Base-by-base conservation (phyloP, 1,140 invertebrate genomes). In the Apolygus lucorum region DNA sequence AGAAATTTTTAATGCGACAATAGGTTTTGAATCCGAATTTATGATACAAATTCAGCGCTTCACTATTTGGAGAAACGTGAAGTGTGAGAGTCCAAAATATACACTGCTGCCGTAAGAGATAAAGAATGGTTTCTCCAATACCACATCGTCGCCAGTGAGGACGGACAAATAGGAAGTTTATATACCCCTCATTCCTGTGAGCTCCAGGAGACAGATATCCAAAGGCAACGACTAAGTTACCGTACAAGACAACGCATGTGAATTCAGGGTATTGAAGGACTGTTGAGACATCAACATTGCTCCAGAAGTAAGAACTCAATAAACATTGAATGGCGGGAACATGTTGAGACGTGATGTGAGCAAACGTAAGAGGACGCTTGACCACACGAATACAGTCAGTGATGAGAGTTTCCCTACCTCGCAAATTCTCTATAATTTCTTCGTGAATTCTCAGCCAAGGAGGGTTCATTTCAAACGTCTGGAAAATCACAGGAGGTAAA, bases 141-240 rank as follows among this genome's bases (percentile, higher is more conserved):
- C 54, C 54, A 22, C 54, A 17, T 59, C 54, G 11, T 59, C 54
- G 54, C 54, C 54, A 59, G 22, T 59, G 54, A 4, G 54, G 54
- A 14, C 54, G 54, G 8, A 59, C 54, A 59, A 59, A 59, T 21
- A 59, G 22, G 22, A 17, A 59, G 22, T 59, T 59, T 59, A 59
- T 59, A 24, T 59, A 59, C 13, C 54, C 54, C 22, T 59, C 54
- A 22, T 59, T 59, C 22, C 22, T 11, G 22, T 59, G 54, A 59
- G 54, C 22, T 59, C 54, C 54, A 14, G 54, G 54, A 21, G 54
- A 14, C 22, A 59, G 11, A 22, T 17, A 59, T 4, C 54, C 54
- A 59, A 59, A 59, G 4, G 8, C 54, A 4, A 59, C 54, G 22
- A 59, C 54, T 24, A 59, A 24, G 8, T 59, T 59, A 8, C 54